Conservation (phyloP, 2,888 invertebrate genomes). For the Pharmacophagus antenor region DNA sequence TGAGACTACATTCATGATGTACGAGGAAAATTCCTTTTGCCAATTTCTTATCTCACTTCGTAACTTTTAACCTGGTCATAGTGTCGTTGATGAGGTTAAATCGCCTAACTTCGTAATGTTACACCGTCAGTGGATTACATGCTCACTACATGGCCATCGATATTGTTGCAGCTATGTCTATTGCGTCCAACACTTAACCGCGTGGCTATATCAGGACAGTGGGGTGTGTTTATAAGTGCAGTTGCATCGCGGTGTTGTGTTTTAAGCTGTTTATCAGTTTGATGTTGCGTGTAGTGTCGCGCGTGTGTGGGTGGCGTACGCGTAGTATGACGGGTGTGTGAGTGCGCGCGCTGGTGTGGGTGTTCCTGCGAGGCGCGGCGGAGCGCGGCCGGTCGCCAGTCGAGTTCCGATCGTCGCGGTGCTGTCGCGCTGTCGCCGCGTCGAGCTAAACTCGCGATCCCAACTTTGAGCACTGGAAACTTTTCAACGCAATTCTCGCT, state of each 20-base stretch:
- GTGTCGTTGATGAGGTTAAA: constrained; percentile 36
- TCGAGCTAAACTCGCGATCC: constrained; percentile 66
- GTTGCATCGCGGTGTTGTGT: constrained; percentile 67
- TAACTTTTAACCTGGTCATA: constrained; percentile 27
- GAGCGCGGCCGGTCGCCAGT: constrained; percentile 57
- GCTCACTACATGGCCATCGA: constrained; percentile 16
- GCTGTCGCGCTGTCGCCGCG: constrained; percentile 64
- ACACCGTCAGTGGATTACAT: constrained; percentile 13
- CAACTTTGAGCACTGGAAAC: constrained; percentile 79
- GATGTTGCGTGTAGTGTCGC: constrained; percentile 46
- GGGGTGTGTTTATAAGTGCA: constrained; percentile 57
- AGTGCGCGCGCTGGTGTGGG: constrained; percentile 50
- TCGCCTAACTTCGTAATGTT: constrained; percentile 34
- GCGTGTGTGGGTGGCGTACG: constrained; percentile 33
- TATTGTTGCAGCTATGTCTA: constrained; percentile 18
- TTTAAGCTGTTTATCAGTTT: constrained; percentile 75
- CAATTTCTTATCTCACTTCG: constrained; percentile 23
- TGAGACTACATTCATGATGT: constrained; percentile 19
- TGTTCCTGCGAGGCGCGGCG: constrained; percentile 64
- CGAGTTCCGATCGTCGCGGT: constrained; percentile 68
- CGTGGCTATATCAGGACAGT: constrained; percentile 34
- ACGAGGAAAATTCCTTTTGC: constrained; percentile 27
- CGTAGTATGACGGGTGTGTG: constrained; percentile 45
- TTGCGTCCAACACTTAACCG: constrained; percentile 26
- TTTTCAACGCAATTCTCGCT: constrained; percentile 68